These are phyloP conservation scores for Temnothorax rugatulus DNA, from an alignment of 2,888 invertebrate species.

Conservation along the genomic window DNA sequence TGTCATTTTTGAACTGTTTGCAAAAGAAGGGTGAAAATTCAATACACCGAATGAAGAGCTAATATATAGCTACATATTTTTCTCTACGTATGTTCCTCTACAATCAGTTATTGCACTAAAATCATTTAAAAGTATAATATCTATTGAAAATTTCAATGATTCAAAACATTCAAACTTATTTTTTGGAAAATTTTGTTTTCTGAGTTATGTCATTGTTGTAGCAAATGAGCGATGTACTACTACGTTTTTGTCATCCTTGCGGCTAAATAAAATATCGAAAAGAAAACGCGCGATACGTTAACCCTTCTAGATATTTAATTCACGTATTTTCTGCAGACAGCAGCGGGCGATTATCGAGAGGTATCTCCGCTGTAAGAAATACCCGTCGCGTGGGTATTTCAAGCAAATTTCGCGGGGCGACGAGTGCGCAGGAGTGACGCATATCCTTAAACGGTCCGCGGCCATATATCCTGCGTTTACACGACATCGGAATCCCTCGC, in stretches of 20 bases:
- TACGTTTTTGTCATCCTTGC: neutral
- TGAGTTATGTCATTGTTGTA: too few relatives aligned
- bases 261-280: neutral
- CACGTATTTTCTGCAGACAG: neutral
- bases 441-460: slow-evolving; percentile 64
- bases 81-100: too few relatives aligned
- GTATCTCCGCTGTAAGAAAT: slow-evolving; percentile 59
- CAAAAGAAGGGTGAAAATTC: too few relatives aligned
- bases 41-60: too few relatives aligned
- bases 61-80: too few relatives aligned
- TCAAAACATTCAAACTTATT: too few relatives aligned
- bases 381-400: slow-evolving; percentile 52
- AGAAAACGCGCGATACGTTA: neutral
- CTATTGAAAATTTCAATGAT: too few relatives aligned
- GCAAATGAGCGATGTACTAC: neutral
- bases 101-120: too few relatives aligned
- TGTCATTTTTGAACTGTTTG: too few relatives aligned
- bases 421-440: slow-evolving; percentile 23
- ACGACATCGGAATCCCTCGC: slow-evolving; percentile 84
- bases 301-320: neutral
- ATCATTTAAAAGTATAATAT: too few relatives aligned
- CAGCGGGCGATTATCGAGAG: neutral
- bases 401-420: slow-evolving; percentile 63
- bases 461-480: slow-evolving; percentile 80
- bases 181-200: too few relatives aligned